phyloP scores from a whole-genome alignment of 2,888 invertebrate genomes.

The Platerodrilus igneus region DNA sequence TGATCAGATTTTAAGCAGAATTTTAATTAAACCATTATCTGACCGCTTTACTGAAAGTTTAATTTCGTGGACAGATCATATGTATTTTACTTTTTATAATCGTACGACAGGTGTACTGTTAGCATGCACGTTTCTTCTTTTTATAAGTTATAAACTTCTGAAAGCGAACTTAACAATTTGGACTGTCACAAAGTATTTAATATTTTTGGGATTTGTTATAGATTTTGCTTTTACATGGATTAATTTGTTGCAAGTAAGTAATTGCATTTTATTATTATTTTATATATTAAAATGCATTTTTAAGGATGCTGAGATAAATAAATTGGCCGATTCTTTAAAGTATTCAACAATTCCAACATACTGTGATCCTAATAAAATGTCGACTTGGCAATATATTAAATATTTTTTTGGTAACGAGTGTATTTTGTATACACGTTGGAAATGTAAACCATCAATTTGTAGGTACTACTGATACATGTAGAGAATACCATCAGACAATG shows the following conservation, averaged over 20 bases:
- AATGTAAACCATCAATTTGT: not conserved
- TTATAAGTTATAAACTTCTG: slow-evolving; percentile 23
- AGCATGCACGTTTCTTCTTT: slow-evolving; percentile 14
- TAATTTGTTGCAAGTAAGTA: slow-evolving; percentile 20
- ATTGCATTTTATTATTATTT: not conserved
- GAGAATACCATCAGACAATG: slow-evolving; percentile 14
- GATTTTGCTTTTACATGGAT: slow-evolving; percentile 26
- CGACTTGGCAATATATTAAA: slow-evolving; percentile 14
- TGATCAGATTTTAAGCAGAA: slow-evolving; percentile 15
- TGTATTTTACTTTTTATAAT: slow-evolving; percentile 21
- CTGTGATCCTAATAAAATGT: slow-evolving; percentile 23
- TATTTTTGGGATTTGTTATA: slow-evolving; percentile 22
- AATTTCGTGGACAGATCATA: slow-evolving; percentile 17
- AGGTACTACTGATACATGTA: slow-evolving; percentile 18
- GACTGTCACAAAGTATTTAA: slow-evolving; percentile 20
- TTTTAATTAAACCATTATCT: slow-evolving; percentile 6
- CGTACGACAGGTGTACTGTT: slow-evolving; percentile 14
- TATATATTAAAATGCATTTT: slow-evolving; percentile 3
- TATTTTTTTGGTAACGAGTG: slow-evolving; percentile 17
- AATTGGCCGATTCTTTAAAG: slow-evolving; percentile 17
- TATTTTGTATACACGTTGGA: too few relatives aligned
- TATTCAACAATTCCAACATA: slow-evolving; percentile 15
- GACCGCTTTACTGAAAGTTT: slow-evolving; percentile 9
- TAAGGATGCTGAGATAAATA: slow-evolving; percentile 24
- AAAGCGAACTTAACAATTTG: slow-evolving; percentile 21